Evolutionary conservation across 2,113 vertebrate genomes (phyloP).

Genomic region (Lutjanus erythropterus): DNA sequence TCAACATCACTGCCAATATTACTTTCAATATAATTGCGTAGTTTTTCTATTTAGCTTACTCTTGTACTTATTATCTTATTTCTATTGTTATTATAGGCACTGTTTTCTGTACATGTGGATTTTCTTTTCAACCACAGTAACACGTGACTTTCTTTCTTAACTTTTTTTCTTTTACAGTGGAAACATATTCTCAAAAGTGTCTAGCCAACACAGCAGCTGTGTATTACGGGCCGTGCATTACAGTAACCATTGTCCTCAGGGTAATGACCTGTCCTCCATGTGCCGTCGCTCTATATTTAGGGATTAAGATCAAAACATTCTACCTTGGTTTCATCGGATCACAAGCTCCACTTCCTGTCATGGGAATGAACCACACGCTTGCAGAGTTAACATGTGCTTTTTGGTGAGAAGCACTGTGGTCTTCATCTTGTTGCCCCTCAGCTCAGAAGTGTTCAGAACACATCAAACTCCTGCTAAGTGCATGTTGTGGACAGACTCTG

Average conservation of each 20-base stretch:
- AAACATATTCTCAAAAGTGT: not conserved
- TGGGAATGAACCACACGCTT: slow-evolving; percentile 48
- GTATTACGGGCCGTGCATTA: not conserved
- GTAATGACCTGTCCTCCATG: slow-evolving; percentile 5
- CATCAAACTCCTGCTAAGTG: slow-evolving; percentile 43
- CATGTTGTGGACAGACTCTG: slow-evolving; percentile 40
- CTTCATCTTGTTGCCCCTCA: slow-evolving; percentile 19
- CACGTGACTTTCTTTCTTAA: too few species aligned
- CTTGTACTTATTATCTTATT: too few species aligned
- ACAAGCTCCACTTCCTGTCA: slow-evolving; percentile 53
- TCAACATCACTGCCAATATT: too few species aligned
- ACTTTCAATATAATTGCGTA: too few species aligned
- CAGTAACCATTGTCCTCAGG: not conserved
- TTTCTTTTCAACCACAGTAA: slow-evolving; percentile 4
- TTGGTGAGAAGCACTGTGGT: slow-evolving; percentile 37
- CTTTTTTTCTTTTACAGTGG: not conserved
- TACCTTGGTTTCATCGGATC: slow-evolving; percentile 45
- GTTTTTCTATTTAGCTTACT: too few species aligned
- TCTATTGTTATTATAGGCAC: too few species aligned
- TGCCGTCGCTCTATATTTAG: slow-evolving; percentile 32
- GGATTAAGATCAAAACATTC: slow-evolving; percentile 26
- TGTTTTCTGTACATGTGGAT: not conserved
- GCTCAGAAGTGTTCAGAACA: slow-evolving; percentile 39
- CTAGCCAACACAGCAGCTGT: slow-evolving; percentile 21
- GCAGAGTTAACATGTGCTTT: slow-evolving; percentile 25